Base-by-base conservation (phyloP, 2,888 invertebrate species). In the Arrhopalites spinosus region DNA sequence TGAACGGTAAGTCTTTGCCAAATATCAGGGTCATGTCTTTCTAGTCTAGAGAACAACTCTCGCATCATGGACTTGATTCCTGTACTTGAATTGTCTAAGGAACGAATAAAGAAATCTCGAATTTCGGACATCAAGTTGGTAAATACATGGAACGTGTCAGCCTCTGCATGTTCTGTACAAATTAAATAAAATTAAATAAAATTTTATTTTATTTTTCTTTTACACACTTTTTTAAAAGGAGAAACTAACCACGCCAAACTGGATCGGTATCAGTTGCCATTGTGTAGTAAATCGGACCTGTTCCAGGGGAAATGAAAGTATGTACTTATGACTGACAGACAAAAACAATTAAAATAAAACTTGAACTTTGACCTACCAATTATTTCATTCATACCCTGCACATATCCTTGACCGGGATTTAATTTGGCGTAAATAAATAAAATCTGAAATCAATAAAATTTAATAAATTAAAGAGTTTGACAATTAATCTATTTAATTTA, bases 331-430 rank as follows among this genome's bases (percentile, higher is more conserved):
- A n/a, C n/a, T n/a, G n/a, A n/a, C n/a, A n/a, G n/a, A n/a, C n/a
- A n/a, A n/a, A n/a, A n/a, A n/a, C n/a, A n/a, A n/a, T n/a, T n/a
- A n/a, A n/a, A n/a, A n/a, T n/a, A n/a, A n/a, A n/a, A n/a, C n/a
- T n/a, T n/a, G n/a, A n/a, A n/a, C n/a, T n/a, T n/a, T n/a, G n/a
- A n/a, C n/a, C n/a, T n/a, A n/a, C n/a, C n/a, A n/a, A 99, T 92
- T 83, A 99, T 96, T 87, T 99, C 99, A 87, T 99, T 99, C 98
- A 99, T 99, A 73, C 99, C 99, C 87, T 98, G 94, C 0, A 95
- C 95, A 85, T 95, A 94, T 56, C 78, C 92, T 85, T 98, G 96
- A 0, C 98, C 98, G 0, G 98, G 96, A 88, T 99, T 99, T 17
- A 98, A 88, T 87, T 99, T 99, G 0, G 97, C 96, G 86, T 98